phyloP scores from a whole-genome alignment of 2,113 vertebrate genomes.

The Leuciscus idus region DNA sequence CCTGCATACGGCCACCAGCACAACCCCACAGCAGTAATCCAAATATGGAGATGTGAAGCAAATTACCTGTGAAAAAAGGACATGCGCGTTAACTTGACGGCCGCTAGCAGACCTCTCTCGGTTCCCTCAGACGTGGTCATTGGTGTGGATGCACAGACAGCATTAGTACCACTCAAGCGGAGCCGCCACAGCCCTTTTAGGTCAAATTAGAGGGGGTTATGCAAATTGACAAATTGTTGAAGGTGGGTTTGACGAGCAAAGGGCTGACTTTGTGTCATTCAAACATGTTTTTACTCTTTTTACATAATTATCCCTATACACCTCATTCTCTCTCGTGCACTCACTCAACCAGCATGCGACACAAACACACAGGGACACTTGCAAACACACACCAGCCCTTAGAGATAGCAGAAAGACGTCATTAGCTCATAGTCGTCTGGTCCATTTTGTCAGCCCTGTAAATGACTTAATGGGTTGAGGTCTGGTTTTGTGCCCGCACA shows the following conservation, averaged over 20 bases:
- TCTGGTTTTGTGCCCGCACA: slow-evolving; percentile 50
- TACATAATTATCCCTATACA: slow-evolving; percentile 52
- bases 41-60: slow-evolving; percentile 72
- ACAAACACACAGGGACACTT: slow-evolving; percentile 14
- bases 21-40: slow-evolving; percentile 58
- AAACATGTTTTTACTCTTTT: slow-evolving; percentile 51
- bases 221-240: slow-evolving; percentile 54
- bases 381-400: slow-evolving; percentile 27
- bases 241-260: slow-evolving; percentile 39
- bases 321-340: neutral
- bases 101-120: slow-evolving; percentile 50
- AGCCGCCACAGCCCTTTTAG: slow-evolving; percentile 35
- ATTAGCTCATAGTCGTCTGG: slow-evolving; percentile 53
- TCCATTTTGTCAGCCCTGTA: slow-evolving; percentile 61
- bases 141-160: slow-evolving; percentile 56
- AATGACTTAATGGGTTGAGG: slow-evolving; percentile 65
- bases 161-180: slow-evolving; percentile 20
- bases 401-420: slow-evolving; percentile 42
- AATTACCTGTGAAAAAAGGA: slow-evolving; percentile 76
- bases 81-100: slow-evolving; percentile 53
- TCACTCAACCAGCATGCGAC: slow-evolving; percentile 3
- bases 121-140: slow-evolving; percentile 57
- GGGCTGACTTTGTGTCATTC: slow-evolving; percentile 49
- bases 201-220: slow-evolving; percentile 56
- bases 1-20: slow-evolving; percentile 39